phyloP scores from a whole-genome alignment of 2,797 vertebrate genomes.

The Synanceia verrucosa region DNA sequence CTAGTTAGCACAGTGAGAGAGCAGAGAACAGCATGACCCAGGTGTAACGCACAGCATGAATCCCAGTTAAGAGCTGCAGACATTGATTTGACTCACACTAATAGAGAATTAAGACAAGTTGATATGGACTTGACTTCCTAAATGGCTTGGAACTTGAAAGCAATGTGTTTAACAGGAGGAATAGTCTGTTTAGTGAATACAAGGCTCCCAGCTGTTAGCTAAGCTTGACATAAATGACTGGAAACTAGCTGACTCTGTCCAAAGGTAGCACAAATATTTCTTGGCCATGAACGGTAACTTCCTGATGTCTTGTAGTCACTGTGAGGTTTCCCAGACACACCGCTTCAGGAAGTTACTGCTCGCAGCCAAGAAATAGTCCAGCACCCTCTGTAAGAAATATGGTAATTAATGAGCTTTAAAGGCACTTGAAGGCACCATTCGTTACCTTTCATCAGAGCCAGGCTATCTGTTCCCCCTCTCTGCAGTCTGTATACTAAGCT shows the following conservation, averaged over 20 bases:
- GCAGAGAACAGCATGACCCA: constrained; percentile 42
- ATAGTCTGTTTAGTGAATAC: background rate
- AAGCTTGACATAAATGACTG: background rate
- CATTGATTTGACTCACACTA: background rate
- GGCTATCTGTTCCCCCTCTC: too few species aligned
- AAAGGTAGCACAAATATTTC: background rate
- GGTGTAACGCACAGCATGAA: constrained; percentile 40
- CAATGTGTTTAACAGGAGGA: background rate
- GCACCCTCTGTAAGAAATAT: background rate
- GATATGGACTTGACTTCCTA: background rate
- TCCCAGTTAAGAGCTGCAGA: constrained; percentile 9
- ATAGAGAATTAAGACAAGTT: background rate
- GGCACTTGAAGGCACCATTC: background rate
- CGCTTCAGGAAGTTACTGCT: background rate
- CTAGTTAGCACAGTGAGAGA: constrained; percentile 55
- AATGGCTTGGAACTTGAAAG: background rate
- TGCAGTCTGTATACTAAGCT: background rate
- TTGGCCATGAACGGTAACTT: background rate
- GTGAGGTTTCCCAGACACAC: background rate
- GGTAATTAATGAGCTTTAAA: constrained; percentile 1
- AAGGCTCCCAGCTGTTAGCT: background rate
- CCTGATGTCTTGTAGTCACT: background rate
- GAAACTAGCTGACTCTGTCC: background rate
- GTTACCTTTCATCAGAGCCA: background rate
- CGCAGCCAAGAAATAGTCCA: background rate